Evolutionary conservation across 2,888 invertebrate genomes (phyloP), one percentile per base, ranked within the genome.

Genomic region (Drosophila anomalata): DNA sequence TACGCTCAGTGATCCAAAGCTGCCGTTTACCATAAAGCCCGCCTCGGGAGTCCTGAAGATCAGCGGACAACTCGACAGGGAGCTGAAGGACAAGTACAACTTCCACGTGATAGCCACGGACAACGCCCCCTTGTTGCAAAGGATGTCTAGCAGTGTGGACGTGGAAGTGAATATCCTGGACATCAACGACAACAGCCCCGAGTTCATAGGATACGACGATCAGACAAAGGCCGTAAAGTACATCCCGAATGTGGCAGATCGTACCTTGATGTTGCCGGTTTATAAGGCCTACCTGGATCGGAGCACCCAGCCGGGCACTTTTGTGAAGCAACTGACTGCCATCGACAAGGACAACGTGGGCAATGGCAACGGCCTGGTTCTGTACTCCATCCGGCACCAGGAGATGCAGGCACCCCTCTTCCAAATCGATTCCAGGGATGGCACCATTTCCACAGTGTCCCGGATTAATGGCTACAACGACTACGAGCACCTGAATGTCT

Each of bases 331-430:
- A 90, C 94, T 97, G 2, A 95, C 94, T 70, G 97, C 97, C 0
- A 96, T 97, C 75, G 97, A 97, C 91, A 94, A 96, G 12, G 97
- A 97, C 90, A 96, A 96, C 78, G 92, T 94, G 46, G 96, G 96
- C 1, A 97, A 97, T 87, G 97, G 97, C n/a, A 97, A 97, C 87
- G 97, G 97, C 0, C 91, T 97, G 46, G 94, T 97, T 2, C 91
- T 97, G 0, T 97, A 95, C 77, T 95, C 96, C 78, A 92, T 97
- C 47, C 94, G 95, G 0, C 94, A 95, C 68, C 93, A 93, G 72
- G 94, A 94, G 72, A 93, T 94, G 82, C 90, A 90, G 52, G 93
- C 94, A 41, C 92, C 94, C 0, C 90, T 95, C 46, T 97, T 97
- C 88, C 93, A 95, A 20, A 96, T 97, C 54, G 97, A 97, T 89